Conservation (phyloP, 1,140 invertebrate species). For the Drosophila santomea region DNA sequence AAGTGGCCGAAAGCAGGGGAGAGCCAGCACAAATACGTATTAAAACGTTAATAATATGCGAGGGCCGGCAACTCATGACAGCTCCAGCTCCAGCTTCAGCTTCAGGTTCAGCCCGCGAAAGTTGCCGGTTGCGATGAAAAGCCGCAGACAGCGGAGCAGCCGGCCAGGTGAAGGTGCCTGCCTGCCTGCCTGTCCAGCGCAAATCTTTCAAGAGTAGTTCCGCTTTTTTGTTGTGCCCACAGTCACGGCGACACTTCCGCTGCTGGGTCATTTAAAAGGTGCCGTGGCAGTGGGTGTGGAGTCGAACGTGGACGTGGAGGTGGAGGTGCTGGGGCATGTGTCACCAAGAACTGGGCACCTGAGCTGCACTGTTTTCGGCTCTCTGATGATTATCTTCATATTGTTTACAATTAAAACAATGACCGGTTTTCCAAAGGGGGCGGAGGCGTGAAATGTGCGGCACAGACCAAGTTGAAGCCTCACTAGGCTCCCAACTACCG, state of each 20-base stretch:
- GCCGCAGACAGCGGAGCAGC: conserved; percentile 34
- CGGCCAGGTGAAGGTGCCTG: conserved; percentile 43
- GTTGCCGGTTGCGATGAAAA: conserved; percentile 55
- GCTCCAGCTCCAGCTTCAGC: conserved; percentile 3
- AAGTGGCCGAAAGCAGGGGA: conserved; percentile 34
- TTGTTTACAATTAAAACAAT: conserved; percentile 72
- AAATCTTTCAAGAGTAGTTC: conserved; percentile 84
- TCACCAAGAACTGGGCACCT: conserved; percentile 60
- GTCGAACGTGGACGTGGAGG: neutral
- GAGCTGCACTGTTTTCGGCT: conserved; percentile 41
- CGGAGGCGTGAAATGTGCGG: conserved; percentile 59
- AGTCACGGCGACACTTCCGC: conserved; percentile 65
- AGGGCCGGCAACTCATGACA: conserved; percentile 71
- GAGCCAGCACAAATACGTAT: conserved; percentile 65
- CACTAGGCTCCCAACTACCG: neutral
- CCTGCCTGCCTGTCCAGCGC: conserved; percentile 52
- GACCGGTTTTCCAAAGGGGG: conserved; percentile 8
- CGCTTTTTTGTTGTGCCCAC: conserved; percentile 75
- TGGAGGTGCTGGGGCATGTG: conserved; percentile 24
- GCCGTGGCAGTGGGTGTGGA: neutral
- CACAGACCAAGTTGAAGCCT: conserved; percentile 60
- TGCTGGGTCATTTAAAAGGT: conserved; percentile 9
- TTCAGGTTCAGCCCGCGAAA: conserved; percentile 16
- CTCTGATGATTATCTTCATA: conserved; percentile 75
- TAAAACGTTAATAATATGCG: conserved; percentile 74